These are phyloP conservation scores for Cordilura impudica DNA, from an alignment of 2,888 invertebrate species.

Conservation along the genomic window DNA sequence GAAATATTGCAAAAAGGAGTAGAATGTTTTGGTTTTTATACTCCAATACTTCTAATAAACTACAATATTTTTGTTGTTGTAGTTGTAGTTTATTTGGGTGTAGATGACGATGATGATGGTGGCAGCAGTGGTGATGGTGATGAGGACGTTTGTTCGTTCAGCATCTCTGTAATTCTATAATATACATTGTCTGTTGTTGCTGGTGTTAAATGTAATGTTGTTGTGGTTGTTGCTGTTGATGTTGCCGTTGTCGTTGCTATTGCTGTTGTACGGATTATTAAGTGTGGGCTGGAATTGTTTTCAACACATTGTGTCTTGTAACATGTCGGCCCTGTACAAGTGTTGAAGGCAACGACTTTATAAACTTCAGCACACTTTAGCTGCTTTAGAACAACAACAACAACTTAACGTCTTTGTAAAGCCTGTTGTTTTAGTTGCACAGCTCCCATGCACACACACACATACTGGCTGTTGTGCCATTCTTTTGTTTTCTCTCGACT, in stretches of 20 bases:
- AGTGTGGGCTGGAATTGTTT: slow-evolving; percentile 63
- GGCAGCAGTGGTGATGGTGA: slow-evolving; percentile 34
- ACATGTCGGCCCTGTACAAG: slow-evolving; percentile 60
- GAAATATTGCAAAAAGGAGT: slow-evolving; percentile 26
- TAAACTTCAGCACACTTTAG: slow-evolving; percentile 56
- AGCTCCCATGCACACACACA: not conserved
- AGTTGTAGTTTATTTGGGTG: slow-evolving; percentile 48
- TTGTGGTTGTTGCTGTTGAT: slow-evolving; percentile 29
- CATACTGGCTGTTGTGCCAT: not conserved
- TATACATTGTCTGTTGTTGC: slow-evolving; percentile 70
- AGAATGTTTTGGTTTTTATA: slow-evolving; percentile 6
- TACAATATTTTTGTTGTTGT: slow-evolving; percentile 33
- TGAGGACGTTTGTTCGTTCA: slow-evolving; percentile 41
- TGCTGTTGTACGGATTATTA: slow-evolving; percentile 57
- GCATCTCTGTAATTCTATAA: slow-evolving; percentile 11
- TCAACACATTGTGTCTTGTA: slow-evolving; percentile 63
- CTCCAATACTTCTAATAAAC: not conserved
- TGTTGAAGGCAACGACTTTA: slow-evolving; percentile 61
- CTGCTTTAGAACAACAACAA: slow-evolving; percentile 13
- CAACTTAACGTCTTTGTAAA: slow-evolving; percentile 20
- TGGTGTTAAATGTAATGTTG: slow-evolving; percentile 50
- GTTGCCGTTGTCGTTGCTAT: slow-evolving; percentile 53
- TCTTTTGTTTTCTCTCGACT: not conserved
- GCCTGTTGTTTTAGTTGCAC: not conserved
- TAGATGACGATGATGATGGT: slow-evolving; percentile 50